Percentiles rank a stretch among this genome's conserved stretches.
Evolutionary conservation across 2,888 invertebrate species (phyloP).

Genomic region (Lepetodrilus schrolli): DNA sequence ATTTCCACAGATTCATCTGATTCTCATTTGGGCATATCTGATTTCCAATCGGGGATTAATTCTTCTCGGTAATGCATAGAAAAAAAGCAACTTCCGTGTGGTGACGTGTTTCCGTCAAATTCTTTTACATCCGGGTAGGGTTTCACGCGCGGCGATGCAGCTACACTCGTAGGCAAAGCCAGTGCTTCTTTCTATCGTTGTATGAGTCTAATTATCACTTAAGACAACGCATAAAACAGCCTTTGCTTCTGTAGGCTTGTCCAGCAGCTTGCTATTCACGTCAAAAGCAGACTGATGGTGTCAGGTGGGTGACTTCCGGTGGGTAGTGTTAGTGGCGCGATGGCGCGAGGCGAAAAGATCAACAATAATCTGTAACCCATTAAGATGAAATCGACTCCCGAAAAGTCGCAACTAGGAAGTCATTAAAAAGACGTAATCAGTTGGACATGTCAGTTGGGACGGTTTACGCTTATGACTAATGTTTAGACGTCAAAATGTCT

Average conservation of each 20-base stretch:
- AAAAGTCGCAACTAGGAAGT: constrained; percentile 17
- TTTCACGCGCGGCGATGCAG: constrained; percentile 5
- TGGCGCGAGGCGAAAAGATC: constrained; percentile 7
- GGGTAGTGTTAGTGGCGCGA: constrained; percentile 15
- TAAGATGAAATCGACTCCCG: constrained; percentile 23
- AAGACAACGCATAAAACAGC: not conserved
- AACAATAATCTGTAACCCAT: not conserved
- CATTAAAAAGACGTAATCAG: constrained; percentile 24
- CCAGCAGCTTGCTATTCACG: not conserved
- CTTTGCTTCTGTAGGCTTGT: not conserved
- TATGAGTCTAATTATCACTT: constrained; percentile 23
- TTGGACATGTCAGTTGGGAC: not conserved
- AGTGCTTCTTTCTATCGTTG: constrained; percentile 6
- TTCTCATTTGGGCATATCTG: not conserved
- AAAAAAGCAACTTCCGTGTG: not conserved
- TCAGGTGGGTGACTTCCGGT: constrained; percentile 29
- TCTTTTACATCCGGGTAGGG: not conserved
- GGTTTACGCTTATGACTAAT: not conserved
- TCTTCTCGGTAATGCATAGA: not conserved
- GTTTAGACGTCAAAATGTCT: not conserved
- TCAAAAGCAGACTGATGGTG: constrained; percentile 21
- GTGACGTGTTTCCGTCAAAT: not conserved
- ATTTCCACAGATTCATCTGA: not conserved
- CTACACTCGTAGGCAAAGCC: not conserved
- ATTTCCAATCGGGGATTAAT: not conserved